phyloP scores from a whole-genome alignment of 1,140 invertebrate species.

The Leptopilina boulardi region DNA sequence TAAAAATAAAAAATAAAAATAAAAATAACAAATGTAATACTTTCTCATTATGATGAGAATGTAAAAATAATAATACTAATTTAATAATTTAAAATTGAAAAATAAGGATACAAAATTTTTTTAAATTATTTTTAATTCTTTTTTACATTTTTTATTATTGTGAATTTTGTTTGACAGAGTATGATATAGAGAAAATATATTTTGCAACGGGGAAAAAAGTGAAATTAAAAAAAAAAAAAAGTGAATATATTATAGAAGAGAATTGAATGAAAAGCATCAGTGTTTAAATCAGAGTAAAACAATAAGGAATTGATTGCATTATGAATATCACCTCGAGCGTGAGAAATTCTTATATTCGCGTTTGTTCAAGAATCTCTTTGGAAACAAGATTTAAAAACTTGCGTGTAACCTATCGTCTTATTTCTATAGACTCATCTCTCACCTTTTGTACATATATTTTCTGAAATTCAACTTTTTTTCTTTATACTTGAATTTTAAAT shows the following conservation, averaged over 20 bases:
- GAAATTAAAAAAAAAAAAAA: slow-evolving; percentile 23
- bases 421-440: slow-evolving; percentile 57
- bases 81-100: no score
- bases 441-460: slow-evolving; percentile 33
- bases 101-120: no score
- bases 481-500: no score
- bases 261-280: slow-evolving; percentile 35
- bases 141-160: no score
- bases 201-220: slow-evolving; percentile 8
- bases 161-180: slow-evolving; percentile 53
- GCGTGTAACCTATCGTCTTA: slow-evolving; percentile 60
- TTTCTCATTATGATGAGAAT: no score
- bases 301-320: slow-evolving; percentile 73
- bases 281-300: slow-evolving; percentile 55
- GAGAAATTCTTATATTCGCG: slow-evolving; percentile 71
- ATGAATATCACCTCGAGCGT: slow-evolving; percentile 73
- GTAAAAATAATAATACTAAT: slow-evolving; percentile 5
- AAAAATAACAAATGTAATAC: no score
- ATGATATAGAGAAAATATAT: slow-evolving; percentile 41
- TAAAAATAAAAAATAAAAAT: neutral
- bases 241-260: slow-evolving; percentile 46
- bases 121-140: no score
- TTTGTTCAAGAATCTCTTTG: slow-evolving; percentile 59
- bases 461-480: neutral
- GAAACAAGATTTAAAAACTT: slow-evolving; percentile 59